Evolutionary conservation across 2,888 invertebrate genomes (phyloP).

Genomic region (Xestoiulus laeticollis): DNA sequence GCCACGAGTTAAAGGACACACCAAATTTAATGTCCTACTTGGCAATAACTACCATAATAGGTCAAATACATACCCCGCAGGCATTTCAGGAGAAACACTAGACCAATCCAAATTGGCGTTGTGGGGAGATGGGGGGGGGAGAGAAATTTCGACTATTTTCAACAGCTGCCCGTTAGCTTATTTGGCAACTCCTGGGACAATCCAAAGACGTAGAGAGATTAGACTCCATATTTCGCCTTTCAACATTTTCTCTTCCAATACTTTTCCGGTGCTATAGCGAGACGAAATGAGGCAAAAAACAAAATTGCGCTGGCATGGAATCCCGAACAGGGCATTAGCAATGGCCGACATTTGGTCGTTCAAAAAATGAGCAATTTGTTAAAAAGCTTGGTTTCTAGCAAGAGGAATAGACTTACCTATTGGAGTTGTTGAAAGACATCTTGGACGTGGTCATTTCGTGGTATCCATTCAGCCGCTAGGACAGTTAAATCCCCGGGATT

Average conservation of each 20-base stretch:
- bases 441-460: conserved; percentile 37
- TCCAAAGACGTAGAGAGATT: background rate
- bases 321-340: conserved; percentile 11
- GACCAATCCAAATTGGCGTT: background rate
- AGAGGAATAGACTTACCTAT: background rate
- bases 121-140: background rate
- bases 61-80: conserved; percentile 37
- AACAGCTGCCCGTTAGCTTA: conserved; percentile 14
- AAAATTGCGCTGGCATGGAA: background rate
- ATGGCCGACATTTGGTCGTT: conserved; percentile 26
- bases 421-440: conserved; percentile 17
- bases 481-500: background rate
- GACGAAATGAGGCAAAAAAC: background rate
- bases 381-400: background rate
- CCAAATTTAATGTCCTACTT: conserved; percentile 32
- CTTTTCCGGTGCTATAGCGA: background rate
- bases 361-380: background rate
- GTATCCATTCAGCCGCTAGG: background rate
- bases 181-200: background rate
- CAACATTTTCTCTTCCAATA: background rate
- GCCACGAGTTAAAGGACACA: background rate
- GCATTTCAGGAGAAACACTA: conserved; percentile 21
- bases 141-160: background rate
- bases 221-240: background rate
- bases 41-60: conserved; percentile 34